phyloP scores from a whole-genome alignment of 2,797 vertebrate genomes.

The Triplophysa bombifrons region DNA sequence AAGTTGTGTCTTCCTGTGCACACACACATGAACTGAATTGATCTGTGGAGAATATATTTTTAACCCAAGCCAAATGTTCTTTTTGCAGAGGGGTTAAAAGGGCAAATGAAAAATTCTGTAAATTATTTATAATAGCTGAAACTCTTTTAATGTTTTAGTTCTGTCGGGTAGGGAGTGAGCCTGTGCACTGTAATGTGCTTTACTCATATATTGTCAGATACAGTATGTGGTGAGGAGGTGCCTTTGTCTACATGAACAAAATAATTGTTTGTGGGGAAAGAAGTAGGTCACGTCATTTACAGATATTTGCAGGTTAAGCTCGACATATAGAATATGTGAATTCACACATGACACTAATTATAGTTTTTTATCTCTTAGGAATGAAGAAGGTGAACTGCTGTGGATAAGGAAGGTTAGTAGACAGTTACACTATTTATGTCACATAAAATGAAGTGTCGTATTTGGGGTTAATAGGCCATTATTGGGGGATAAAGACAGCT shows the following conservation, averaged over 20 bases:
- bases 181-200: constrained; percentile 50
- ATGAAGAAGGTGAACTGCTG: constrained; percentile 4
- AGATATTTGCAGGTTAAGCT: constrained; percentile 49
- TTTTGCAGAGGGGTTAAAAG: constrained; percentile 77
- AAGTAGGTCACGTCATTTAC: constrained; percentile 56
- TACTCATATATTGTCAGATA: constrained; percentile 56
- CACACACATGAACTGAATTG: not conserved
- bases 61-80: constrained; percentile 71
- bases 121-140: constrained; percentile 83
- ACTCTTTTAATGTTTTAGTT: constrained; percentile 81
- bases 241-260: constrained; percentile 55
- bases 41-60: constrained; percentile 71
- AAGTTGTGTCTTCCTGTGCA: constrained; percentile 30
- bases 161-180: constrained; percentile 54
- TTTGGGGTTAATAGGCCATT: constrained; percentile 27
- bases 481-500: constrained; percentile 27
- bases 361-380: constrained; percentile 52
- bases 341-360: constrained; percentile 50
- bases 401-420: constrained; percentile 48
- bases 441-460: constrained; percentile 13
- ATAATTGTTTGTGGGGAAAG: constrained; percentile 45
- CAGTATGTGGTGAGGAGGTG: constrained; percentile 43
- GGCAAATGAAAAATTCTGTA: constrained; percentile 73
- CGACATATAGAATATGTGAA: constrained; percentile 47
- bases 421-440: constrained; percentile 24